Evolutionary conservation across 2,113 vertebrate species (phyloP).

Genomic region (Synchiropus splendidus): DNA sequence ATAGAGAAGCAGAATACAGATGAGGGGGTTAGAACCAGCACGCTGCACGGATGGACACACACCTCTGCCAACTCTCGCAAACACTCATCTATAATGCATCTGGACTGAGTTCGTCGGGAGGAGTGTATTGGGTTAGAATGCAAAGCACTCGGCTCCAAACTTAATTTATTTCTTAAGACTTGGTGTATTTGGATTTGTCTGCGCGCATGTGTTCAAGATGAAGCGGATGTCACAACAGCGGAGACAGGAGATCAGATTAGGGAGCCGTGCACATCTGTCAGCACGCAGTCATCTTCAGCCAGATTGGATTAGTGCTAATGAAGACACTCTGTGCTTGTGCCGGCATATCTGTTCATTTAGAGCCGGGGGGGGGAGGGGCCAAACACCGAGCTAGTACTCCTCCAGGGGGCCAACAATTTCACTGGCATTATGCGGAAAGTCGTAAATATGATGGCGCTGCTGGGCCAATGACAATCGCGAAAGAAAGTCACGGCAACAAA

Average conservation of each 20-base stretch:
- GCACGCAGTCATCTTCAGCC: conserved; percentile 47
- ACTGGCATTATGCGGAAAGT: too few species aligned
- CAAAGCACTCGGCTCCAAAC: conserved; percentile 55
- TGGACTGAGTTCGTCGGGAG: conserved; percentile 36
- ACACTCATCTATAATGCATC: conserved; percentile 53
- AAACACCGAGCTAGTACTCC: too few species aligned
- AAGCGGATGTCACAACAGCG: conserved; percentile 52
- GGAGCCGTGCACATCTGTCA: conserved; percentile 61
- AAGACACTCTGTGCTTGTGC: conserved; percentile 46
- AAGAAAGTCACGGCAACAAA: too few species aligned
- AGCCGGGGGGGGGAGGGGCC: too few species aligned
- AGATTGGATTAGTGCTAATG: conserved; percentile 63
- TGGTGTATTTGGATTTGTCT: conserved; percentile 13
- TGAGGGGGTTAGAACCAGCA: conserved; percentile 41
- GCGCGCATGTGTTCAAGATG: conserved; percentile 33
- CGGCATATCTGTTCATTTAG: conserved; percentile 35
- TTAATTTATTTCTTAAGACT: conserved; percentile 46
- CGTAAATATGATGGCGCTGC: too few species aligned
- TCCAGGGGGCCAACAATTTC: too few species aligned
- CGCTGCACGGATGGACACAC: conserved; percentile 33
- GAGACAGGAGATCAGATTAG: conserved; percentile 63
- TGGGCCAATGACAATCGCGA: too few species aligned
- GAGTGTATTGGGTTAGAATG: conserved; percentile 56
- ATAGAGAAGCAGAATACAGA: conserved; percentile 37
- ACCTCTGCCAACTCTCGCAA: conserved; percentile 20